A percentile compares a stretch with the other conserved stretches of the same genome.
These are phyloP conservation scores for Hoplostethus mediterraneus DNA, from an alignment of 2,797 vertebrate genomes.

Conservation along the genomic window DNA sequence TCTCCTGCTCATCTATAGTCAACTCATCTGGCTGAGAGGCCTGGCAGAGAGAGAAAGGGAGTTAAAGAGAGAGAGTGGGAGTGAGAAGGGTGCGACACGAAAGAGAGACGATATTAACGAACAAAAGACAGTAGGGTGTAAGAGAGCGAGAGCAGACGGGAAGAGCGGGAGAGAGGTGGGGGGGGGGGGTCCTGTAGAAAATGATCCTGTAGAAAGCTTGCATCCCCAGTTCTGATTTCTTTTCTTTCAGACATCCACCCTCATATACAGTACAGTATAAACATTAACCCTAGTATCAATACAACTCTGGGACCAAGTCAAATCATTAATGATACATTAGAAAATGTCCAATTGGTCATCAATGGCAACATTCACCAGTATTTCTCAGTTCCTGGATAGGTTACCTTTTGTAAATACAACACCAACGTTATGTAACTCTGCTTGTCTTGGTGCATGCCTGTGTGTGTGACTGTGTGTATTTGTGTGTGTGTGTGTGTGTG, in stretches of 20 bases:
- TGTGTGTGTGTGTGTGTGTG: too few species aligned
- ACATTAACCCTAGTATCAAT: too few species aligned
- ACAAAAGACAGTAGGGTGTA: background rate
- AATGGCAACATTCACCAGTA: too few species aligned
- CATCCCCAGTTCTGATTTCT: background rate
- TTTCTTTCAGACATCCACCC: background rate
- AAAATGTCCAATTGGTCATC: background rate
- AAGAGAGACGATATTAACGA: too few species aligned
- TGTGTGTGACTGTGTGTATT: background rate
- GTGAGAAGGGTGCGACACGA: too few species aligned
- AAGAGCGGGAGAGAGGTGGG: too few species aligned
- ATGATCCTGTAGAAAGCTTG: background rate
- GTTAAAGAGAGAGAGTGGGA: background rate
- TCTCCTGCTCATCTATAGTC: conserved; percentile 97
- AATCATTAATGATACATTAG: background rate
- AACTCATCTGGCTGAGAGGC: conserved; percentile 97
- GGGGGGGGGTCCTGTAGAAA: too few species aligned
- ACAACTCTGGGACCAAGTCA: background rate
- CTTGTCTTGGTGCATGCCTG: background rate
- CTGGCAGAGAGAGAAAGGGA: conserved; percentile 72
- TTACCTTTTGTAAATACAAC: too few species aligned
- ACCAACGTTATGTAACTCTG: too few species aligned
- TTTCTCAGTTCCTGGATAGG: too few species aligned
- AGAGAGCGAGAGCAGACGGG: background rate
- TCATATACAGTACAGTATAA: background rate